Base-by-base conservation (phyloP, 2,888 invertebrate genomes). In the Drosophila eohydei region DNA sequence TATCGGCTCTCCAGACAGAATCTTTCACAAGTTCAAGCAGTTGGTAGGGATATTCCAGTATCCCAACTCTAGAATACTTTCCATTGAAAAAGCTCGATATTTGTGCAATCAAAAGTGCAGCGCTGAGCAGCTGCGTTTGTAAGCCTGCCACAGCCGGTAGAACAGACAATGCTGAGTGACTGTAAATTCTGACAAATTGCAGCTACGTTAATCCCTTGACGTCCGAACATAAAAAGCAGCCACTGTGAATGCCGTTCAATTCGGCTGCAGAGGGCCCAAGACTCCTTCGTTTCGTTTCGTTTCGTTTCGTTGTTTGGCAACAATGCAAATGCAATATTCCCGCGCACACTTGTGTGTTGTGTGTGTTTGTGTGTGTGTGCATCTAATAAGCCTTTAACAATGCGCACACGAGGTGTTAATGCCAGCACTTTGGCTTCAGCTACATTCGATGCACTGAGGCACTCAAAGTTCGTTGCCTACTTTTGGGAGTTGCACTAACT, bases 371-470 rank as follows among this genome's bases (percentile, higher is more conserved):
- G 26, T 48, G 26, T 26, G 46, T 44, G 60, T 59, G 71, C 75
- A 80, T 77, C 72, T 85, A 88, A 83, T 86, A 83, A 83, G 89
- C 72, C 77, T 88, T 87, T 86, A 85, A 85, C 85, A 78, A 71
- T 58, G 70, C 68, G 64, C 71, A 55, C 71, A 69, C 65, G 62
- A 78, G 88, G 74, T 84, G 89, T 72, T 87, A 89, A 85, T 89
- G 77, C 83, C 78, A 67, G 81, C 71, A 70, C 55, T 65, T 74
- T 66, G 72, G 59, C 64, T 80, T 9, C 71, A 64, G 58, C 60
- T 71, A 66, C 51, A 63, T 57, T 54, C 58, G 46, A 40, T 34
- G 28, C 38, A 32, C 44, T 32, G 59, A 41, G 59, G 30, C 52
- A 51, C 52, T 51, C 62, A 46, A 38, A 59, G 52, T 63, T 67